A percentile compares a stretch with the other conserved stretches of the same genome.
phyloP scores from a whole-genome alignment of 2,113 vertebrate genomes.

The Puffinus mauretanicus region DNA sequence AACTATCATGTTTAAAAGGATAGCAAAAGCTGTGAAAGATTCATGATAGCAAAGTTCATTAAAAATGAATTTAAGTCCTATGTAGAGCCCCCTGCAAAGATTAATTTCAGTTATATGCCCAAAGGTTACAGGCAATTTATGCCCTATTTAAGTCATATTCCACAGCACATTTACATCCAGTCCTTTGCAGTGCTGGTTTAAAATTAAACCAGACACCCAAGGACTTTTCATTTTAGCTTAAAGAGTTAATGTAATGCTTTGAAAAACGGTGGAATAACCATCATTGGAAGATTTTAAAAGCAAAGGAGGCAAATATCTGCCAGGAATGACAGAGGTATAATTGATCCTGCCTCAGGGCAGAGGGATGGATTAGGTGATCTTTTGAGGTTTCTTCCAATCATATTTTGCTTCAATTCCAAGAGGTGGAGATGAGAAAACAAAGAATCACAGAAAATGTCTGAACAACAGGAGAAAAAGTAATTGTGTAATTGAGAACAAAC shows the following conservation, averaged over 20 bases:
- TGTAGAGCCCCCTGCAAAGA: neutral
- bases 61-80: neutral
- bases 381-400: neutral
- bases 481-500: neutral
- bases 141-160: neutral
- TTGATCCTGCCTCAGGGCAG: neutral
- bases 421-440: neutral
- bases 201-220: neutral
- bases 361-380: neutral
- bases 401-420: constrained; percentile 2
- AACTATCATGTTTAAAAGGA: constrained; percentile 38
- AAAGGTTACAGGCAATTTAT: constrained; percentile 16
- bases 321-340: neutral
- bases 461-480: neutral
- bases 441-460: neutral
- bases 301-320: neutral
- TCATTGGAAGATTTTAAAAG: neutral
- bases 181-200: neutral
- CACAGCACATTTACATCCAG: neutral
- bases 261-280: neutral
- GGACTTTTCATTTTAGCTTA: neutral
- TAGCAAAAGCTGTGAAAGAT: constrained; percentile 26
- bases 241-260: neutral
- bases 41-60: constrained; percentile 13
- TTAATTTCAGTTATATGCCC: neutral